Percentiles rank a stretch among this genome's conserved stretches.
Evolutionary conservation across 64 coral and sea anemone genomes (phyloP).

Genomic region (Stylophora pistillata): DNA sequence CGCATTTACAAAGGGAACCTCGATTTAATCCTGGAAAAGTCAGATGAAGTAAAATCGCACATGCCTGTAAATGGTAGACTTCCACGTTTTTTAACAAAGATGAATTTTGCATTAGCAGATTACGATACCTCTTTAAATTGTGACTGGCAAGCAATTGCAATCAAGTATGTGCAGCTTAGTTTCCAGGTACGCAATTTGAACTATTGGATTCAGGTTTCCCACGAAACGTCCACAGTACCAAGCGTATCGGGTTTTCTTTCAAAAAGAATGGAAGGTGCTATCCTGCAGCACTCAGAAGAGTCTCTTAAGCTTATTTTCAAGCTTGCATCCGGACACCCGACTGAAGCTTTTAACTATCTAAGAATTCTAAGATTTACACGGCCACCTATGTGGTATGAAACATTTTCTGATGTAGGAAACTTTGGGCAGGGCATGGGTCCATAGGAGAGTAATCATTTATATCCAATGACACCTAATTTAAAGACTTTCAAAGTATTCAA

Average conservation of each 20-base stretch:
- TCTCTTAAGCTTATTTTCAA: slow-evolving; percentile 11
- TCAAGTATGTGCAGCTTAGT: slow-evolving; percentile 52
- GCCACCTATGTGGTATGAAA: slow-evolving; percentile 34
- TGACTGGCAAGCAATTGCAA: slow-evolving; percentile 53
- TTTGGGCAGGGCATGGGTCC: neutral
- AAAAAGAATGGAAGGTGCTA: slow-evolving; percentile 40
- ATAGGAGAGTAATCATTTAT: neutral
- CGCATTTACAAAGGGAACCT: slow-evolving; percentile 9
- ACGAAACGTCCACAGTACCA: slow-evolving; percentile 13
- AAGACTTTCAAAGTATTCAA: neutral
- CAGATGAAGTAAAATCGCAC: slow-evolving; percentile 30
- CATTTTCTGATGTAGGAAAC: slow-evolving; percentile 9
- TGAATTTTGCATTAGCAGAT: slow-evolving; percentile 23
- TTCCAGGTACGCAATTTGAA: slow-evolving; percentile 52
- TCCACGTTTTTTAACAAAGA: slow-evolving; percentile 16
- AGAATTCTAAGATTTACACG: slow-evolving; percentile 25
- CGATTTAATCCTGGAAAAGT: neutral
- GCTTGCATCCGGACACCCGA: neutral
- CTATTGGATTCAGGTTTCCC: slow-evolving; percentile 23
- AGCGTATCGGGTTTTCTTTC: slow-evolving; percentile 48
- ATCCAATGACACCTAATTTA: neutral
- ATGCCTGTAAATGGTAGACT: neutral
- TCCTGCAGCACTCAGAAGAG: slow-evolving; percentile 32
- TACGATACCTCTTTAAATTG: slow-evolving; percentile 47
- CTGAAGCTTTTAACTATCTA: neutral